Conservation (phyloP, 2,888 invertebrate genomes). For the Luperina nickerlii region DNA sequence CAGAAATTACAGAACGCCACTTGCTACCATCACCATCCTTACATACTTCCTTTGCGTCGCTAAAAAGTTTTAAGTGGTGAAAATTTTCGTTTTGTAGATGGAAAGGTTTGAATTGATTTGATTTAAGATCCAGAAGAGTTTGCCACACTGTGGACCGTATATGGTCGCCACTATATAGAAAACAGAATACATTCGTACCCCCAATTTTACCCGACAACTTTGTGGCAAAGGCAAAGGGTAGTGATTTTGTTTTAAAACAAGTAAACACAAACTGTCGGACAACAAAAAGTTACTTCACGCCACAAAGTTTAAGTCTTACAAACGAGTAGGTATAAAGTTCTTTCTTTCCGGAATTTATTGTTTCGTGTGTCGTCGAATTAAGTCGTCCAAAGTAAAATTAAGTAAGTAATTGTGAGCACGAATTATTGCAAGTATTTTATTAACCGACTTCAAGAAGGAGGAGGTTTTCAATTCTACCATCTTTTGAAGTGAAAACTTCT, state of each 20-base stretch:
- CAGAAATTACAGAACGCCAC: background rate
- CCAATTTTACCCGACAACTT: too few relatives aligned
- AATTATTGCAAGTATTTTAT: background rate
- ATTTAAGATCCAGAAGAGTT: background rate
- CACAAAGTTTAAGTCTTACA: background rate
- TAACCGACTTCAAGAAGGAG: too few relatives aligned
- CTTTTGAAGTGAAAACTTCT: too few relatives aligned
- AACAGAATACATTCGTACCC: background rate
- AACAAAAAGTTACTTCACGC: conserved; percentile 9
- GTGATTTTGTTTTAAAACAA: background rate
- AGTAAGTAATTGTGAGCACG: background rate
- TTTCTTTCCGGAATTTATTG: conserved; percentile 39
- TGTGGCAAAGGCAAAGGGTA: background rate
- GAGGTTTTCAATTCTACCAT: too few relatives aligned
- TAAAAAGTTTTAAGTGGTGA: too few relatives aligned
- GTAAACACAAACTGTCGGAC: background rate
- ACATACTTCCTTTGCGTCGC: background rate
- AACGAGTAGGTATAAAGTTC: conserved; percentile 17
- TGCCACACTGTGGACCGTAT: background rate
- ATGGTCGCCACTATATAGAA: background rate
- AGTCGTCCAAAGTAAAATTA: conserved; percentile 8
- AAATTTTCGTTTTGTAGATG: too few relatives aligned
- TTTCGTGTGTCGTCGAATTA: conserved; percentile 1
- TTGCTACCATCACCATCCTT: background rate
- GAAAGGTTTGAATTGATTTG: background rate